These are phyloP conservation scores for Troides aeacus DNA, from an alignment of 2,888 invertebrate species.

Conservation along the genomic window DNA sequence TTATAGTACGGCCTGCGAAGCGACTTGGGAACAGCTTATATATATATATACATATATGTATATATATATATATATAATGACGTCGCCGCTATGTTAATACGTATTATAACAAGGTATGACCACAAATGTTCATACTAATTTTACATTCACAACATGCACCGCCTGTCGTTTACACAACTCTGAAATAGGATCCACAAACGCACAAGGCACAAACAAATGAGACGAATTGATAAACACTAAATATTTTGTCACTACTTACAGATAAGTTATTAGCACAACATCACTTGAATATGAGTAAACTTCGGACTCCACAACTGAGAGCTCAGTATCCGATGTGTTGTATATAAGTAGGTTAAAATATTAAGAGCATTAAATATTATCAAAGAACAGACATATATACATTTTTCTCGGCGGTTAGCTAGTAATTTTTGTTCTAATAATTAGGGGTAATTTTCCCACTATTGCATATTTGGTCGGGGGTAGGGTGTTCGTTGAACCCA, in stretches of 20 bases:
- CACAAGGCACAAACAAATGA: slow-evolving; percentile 1
- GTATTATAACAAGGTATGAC: not conserved
- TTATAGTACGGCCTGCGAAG: too few species aligned
- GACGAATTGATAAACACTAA: not conserved
- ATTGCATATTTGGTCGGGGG: too few species aligned
- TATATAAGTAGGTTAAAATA: too few species aligned
- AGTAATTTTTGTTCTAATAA: too few species aligned
- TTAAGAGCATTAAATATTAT: too few species aligned
- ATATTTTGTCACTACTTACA: not conserved
- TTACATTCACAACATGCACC: slow-evolving; percentile 14
- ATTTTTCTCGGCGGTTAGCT: too few species aligned
- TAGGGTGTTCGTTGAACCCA: too few species aligned
- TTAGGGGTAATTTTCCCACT: too few species aligned
- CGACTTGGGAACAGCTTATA: not conserved
- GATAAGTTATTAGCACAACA: not conserved
- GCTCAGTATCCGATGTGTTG: too few species aligned
- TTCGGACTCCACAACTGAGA: too few species aligned
- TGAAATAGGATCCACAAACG: slow-evolving; percentile 26
- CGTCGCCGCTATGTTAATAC: slow-evolving; percentile 1
- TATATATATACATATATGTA: slow-evolving; percentile 14
- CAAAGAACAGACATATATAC: too few species aligned
- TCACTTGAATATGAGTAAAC: too few species aligned
- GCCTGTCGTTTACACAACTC: slow-evolving; percentile 17
- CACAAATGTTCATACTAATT: not conserved
- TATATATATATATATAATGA: slow-evolving; percentile 10